These are phyloP conservation scores for Dioctria rufipes DNA, from an alignment of 2,888 invertebrate genomes.

Conservation along the genomic window DNA sequence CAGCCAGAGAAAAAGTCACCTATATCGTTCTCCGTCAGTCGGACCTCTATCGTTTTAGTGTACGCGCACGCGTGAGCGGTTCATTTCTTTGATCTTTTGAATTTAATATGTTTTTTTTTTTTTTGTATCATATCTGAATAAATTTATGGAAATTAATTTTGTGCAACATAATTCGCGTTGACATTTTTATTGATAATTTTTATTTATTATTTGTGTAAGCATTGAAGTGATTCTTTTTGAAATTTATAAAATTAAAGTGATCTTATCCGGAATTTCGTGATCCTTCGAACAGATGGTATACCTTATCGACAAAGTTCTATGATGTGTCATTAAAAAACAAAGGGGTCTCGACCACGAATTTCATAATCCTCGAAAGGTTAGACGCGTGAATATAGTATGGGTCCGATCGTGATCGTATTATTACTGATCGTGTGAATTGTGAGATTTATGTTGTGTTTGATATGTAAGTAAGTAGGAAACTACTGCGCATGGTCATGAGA, in stretches of 20 bases:
- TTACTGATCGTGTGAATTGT: conserved; percentile 41
- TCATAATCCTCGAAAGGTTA: conserved; percentile 36
- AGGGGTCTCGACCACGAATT: conserved; percentile 38
- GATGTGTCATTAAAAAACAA: background rate
- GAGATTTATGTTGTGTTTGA: conserved; percentile 28
- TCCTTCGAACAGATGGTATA: conserved; percentile 10
- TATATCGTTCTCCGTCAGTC: conserved; percentile 59
- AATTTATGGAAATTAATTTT: conserved; percentile 43
- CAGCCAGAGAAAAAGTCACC: conserved; percentile 29
- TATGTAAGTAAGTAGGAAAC: conserved; percentile 19
- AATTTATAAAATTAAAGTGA: background rate
- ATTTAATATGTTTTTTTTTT: background rate
- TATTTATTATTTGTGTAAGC: conserved; percentile 1
- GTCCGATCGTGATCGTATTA: conserved; percentile 44
- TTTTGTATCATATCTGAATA: background rate
- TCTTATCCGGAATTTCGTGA: background rate
- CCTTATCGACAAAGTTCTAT: background rate
- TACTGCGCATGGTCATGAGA: too few relatives aligned
- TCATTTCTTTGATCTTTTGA: conserved; percentile 37
- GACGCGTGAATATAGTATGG: background rate
- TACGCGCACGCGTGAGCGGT: conserved; percentile 37
- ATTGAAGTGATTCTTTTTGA: conserved; percentile 3
- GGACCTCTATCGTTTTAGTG: conserved; percentile 55
- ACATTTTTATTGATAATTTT: conserved; percentile 9
- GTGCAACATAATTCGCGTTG: conserved; percentile 4